A percentile compares a stretch with the other conserved stretches of the same genome.
phyloP scores from a whole-genome alignment of 2,113 vertebrate species.

The Mus pahari region DNA sequence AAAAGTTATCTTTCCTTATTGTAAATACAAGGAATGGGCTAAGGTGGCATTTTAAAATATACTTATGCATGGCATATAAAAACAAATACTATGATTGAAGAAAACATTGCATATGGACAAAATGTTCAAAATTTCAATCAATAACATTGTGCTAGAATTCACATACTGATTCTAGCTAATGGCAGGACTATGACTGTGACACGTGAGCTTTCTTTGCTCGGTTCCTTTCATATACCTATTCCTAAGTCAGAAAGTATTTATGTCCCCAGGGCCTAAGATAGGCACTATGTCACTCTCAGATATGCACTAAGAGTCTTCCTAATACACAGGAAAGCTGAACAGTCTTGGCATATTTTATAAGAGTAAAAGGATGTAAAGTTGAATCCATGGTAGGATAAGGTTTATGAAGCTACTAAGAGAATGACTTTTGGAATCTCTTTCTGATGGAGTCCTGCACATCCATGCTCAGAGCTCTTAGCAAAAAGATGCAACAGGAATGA shows the following conservation, averaged over 20 bases:
- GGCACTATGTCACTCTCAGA: not conserved
- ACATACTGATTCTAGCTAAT: not conserved
- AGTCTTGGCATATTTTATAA: not conserved
- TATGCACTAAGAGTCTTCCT: not conserved
- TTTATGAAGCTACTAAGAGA: not conserved
- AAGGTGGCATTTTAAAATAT: not conserved
- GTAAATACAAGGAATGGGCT: not conserved
- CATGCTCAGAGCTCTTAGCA: not conserved
- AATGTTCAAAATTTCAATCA: not conserved
- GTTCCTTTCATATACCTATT: not conserved
- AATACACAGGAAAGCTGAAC: not conserved
- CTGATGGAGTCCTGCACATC: not conserved
- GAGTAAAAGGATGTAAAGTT: not conserved
- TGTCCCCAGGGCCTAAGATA: not conserved
- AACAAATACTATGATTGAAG: not conserved
- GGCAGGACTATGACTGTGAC: not conserved
- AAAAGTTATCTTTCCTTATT: constrained; percentile 48
- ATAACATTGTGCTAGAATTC: not conserved
- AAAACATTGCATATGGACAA: not conserved
- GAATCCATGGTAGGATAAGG: not conserved
- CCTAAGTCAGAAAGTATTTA: not conserved
- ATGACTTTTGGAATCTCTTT: not conserved
- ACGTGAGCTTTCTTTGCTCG: not conserved
- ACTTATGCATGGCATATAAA: not conserved
- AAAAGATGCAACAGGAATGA: not conserved